Evolutionary conservation across 2,888 invertebrate genomes (phyloP), one percentile per base, ranked within the genome.

Genomic region (Tenthredo scrophulariae): DNA sequence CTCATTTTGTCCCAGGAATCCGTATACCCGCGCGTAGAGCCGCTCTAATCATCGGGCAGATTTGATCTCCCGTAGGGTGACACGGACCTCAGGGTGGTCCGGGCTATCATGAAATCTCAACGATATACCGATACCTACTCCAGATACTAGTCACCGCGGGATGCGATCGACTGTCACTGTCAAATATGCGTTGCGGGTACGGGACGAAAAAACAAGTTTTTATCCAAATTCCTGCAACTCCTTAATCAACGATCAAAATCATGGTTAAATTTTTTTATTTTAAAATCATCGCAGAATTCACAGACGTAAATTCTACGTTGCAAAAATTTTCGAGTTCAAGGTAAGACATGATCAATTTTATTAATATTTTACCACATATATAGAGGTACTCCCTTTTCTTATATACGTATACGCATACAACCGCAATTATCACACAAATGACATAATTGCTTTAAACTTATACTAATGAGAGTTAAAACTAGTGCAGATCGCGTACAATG

Each of bases 51-150:
- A 74, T 43, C 74, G 10, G 43, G 43, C 43, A 74, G 74, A 74
- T 74, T 74, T 74, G 74, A 74, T 74, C 74, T 74, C 74, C 74
- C 74, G 74, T 43, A 43, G 74, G 74, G 74, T 74, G 74, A 74
- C 74, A 74, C 74, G 22, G 22, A 22, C 22, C 22, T 43, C 74
- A 74, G 40, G 74, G 74, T 74, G 74, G 74, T 74, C 74, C 40
- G 22, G 43, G 40, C 74, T 74, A 26, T 74, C 43, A 18, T 15
- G n/a, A 74, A 40, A 74, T 74, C 13, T 26, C 22, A n/a, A 74
- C 43, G n/a, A 26, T 43, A 40, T 10, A 13, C 43, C 74, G 43
- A 67, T 74, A 37, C 37, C 37, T 37, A 37, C 37, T 37, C 37
- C 37, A 7, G 37, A 37, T 37, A 22, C 40, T 74, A 43, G 43